Conservation (phyloP, 2,113 vertebrate species). For the Protobothrops mucrosquamatus region DNA sequence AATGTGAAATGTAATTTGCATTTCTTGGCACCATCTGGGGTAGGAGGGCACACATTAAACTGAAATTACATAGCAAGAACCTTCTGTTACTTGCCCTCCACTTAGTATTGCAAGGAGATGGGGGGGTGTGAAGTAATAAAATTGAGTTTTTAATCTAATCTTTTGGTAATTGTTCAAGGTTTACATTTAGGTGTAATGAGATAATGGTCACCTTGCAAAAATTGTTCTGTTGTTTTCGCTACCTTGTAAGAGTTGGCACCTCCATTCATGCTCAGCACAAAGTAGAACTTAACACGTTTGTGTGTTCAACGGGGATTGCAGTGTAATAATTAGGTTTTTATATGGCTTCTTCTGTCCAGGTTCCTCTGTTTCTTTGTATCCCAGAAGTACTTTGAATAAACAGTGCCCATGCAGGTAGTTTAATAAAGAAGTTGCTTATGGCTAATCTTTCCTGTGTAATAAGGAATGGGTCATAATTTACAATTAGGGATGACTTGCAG, state of each 20-base stretch:
- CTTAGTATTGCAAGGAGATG: constrained; percentile 22
- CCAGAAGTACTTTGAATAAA: constrained; percentile 13
- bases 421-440: constrained; percentile 57
- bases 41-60: constrained; percentile 32
- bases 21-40: constrained; percentile 34
- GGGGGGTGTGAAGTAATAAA: neutral
- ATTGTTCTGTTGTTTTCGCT: neutral
- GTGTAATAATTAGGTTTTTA: neutral
- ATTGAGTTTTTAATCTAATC: neutral
- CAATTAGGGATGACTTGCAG: constrained; percentile 51
- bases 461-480: constrained; percentile 61
- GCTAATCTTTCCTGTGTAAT: constrained; percentile 65
- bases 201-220: neutral
- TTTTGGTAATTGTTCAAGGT: constrained; percentile 11
- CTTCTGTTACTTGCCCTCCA: constrained; percentile 32
- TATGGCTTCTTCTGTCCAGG: neutral
- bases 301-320: neutral
- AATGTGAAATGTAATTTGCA: constrained; percentile 33
- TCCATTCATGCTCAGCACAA: neutral
- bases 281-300: neutral
- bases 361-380: constrained; percentile 8
- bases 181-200: constrained; percentile 2
- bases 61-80: constrained; percentile 37
- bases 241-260: neutral
- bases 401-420: constrained; percentile 43